Evolutionary conservation across 2,797 vertebrate genomes (phyloP), one percentile per base, ranked within the genome.

Genomic region (Eleutherodactylus coqui): DNA sequence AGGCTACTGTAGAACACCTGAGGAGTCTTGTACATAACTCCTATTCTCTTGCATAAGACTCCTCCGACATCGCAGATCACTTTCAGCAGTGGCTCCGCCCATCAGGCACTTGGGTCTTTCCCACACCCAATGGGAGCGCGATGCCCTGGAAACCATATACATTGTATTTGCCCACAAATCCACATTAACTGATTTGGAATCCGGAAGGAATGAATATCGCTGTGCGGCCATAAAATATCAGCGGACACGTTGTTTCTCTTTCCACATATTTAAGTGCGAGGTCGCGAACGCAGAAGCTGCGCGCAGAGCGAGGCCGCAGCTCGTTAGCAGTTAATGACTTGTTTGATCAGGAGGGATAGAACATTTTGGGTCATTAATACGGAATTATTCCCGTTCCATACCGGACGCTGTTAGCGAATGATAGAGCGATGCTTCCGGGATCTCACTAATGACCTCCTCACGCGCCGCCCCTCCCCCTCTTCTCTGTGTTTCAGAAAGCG

Each of bases 401-500:
- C 76, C 82, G 80, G 77, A 77, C 83, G 70, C 0, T 78, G 89
- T 89, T 86, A 89, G 83, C 88, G 75, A 51, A 60, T 91, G 85
- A 89, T 91, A 88, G 49, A 27, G 47, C 16, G 83, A 87, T 88
- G 84, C 2, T 32, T 5, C 10, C 16, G 64, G 43, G 21, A 47
- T 43, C 53, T 29, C 49, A 8, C 13, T 58, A 55, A 53, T 43
- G 36, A 14, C n/a, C 19, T 41, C 58, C 36, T 43, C n/a, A 45
- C 32, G 17, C 32, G 5, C 5, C 1, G 45, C 79, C 55, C 34
- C 19, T 88, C 36, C 77, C 79, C 43, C 27, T 29, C 88, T 64
- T 36, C n/a, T 49, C 85, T 94, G 47, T 94, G 91, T 92, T 96
- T 87, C 95, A 99, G 98, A 99, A 99, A 97, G 97, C 97, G 9